phyloP scores from a whole-genome alignment of 1,140 invertebrate species.

The Batillaria attramentaria region DNA sequence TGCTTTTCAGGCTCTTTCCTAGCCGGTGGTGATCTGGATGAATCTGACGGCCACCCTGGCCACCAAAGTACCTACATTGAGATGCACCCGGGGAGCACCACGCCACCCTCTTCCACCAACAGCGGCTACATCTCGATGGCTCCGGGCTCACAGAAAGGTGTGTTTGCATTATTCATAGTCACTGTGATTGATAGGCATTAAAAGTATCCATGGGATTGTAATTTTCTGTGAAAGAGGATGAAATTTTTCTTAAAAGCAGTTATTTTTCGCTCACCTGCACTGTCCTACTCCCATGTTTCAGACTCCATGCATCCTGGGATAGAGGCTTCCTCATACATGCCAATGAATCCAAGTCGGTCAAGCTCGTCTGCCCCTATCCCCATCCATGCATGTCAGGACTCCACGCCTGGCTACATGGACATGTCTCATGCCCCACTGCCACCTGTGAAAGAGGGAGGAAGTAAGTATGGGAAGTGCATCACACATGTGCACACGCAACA shows the following conservation, averaged over 20 bases:
- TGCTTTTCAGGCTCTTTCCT: slow-evolving; percentile 3
- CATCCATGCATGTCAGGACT: slow-evolving; percentile 28
- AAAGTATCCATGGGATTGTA: too few species aligned
- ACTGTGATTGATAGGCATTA: too few species aligned
- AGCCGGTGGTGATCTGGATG: neutral
- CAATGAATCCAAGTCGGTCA: slow-evolving; percentile 31
- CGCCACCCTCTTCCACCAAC: slow-evolving; percentile 66
- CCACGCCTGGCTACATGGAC: slow-evolving; percentile 56
- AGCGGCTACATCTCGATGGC: slow-evolving; percentile 81
- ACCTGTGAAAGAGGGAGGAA: slow-evolving; percentile 63
- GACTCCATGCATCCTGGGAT: too few species aligned
- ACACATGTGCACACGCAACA: too few species aligned
- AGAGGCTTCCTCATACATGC: slow-evolving; percentile 26
- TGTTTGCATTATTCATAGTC: slow-evolving; percentile 74
- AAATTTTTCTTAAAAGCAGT: too few species aligned
- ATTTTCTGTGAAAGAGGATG: too few species aligned
- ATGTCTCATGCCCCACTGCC: slow-evolving; percentile 62
- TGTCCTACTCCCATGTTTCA: too few species aligned
- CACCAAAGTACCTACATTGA: slow-evolving; percentile 72
- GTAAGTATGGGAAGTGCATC: too few species aligned
- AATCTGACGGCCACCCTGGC: slow-evolving; percentile 18
- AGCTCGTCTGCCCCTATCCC: slow-evolving; percentile 45
- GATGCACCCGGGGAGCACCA: slow-evolving; percentile 72
- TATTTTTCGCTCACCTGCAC: too few species aligned
- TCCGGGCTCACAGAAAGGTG: slow-evolving; percentile 78